Base-by-base conservation (phyloP, 2,797 vertebrate species). In the Sebastes taczanowskii region DNA sequence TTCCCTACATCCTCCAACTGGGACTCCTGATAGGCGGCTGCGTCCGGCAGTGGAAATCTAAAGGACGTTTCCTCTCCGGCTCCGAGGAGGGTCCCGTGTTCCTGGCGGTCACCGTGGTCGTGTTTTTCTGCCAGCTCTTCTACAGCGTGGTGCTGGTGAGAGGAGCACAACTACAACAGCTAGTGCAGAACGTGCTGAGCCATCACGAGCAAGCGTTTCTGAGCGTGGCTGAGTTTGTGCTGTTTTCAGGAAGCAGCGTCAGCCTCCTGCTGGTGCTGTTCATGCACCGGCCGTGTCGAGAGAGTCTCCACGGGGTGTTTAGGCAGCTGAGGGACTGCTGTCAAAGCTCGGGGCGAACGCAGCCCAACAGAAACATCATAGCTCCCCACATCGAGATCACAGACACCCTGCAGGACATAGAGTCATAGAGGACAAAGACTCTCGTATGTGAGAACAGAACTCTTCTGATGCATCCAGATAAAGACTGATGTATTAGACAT, bases 161-260 rank as follows among this genome's bases (percentile, higher is more conserved):
- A 66, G 94, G 89, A 61, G 89, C 91, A 10, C 42, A 22, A 0
- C 23, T 92, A 35, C 89, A 89, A 11, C 30, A 8, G 7, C n/a
- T 92, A 49, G 89, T 88, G 10, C 30, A 8, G 7, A 71, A 38
- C 4, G 2, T 0, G 42, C 58, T 77, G 42, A 87, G 35, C 53
- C 52, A 0, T n/a, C 70, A 0, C 1, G 78, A 96, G 0, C 60
- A 86, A 22, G 90, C 95, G 0, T 78, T 95, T 74, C 87, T 95
- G 91, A 96, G 91, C 32, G 92, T 95, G 38, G 94, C 95, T 0
- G 96, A 97, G 85, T 91, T 96, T 8, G 91, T 94, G 11, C 1
- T 97, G 78, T 97, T 95, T 83, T 91, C 87, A 0, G 95, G 96
- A 52, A 96, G 96, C 91, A 95, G 95, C 0, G 4, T 62, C n/a